Percentiles rank a stretch among this genome's conserved stretches.
These are phyloP conservation scores for Omphaloscelis lunosa DNA, from an alignment of 2,888 invertebrate genomes.

Conservation along the genomic window DNA sequence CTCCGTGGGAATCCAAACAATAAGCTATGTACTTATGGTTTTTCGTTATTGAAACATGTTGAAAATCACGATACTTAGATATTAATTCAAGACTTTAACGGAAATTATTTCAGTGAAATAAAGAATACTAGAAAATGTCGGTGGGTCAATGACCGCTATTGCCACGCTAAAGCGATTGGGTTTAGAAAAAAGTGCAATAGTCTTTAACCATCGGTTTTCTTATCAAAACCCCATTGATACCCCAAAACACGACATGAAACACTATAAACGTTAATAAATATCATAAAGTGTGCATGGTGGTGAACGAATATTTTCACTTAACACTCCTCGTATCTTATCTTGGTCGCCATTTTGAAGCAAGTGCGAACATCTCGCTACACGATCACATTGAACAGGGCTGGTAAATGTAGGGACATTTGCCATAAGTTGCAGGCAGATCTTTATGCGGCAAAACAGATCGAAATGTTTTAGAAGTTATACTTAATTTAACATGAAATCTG, in stretches of 20 bases:
- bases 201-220: background rate
- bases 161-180: background rate
- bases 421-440: background rate
- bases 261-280: conserved; percentile 48
- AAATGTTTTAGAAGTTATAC: too few species aligned
- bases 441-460: background rate
- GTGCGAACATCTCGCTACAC: conserved; percentile 61
- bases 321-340: conserved; percentile 72
- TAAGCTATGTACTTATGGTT: too few species aligned
- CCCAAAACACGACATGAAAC: conserved; percentile 7
- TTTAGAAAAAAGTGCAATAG: background rate
- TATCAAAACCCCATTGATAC: conserved; percentile 9
- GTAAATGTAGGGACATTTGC: conserved; percentile 12
- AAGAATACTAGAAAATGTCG: background rate
- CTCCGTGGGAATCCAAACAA: too few species aligned
- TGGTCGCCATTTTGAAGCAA: conserved; percentile 66
- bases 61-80: too few species aligned
- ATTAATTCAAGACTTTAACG: background rate
- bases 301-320: conserved; percentile 71
- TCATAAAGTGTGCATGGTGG: conserved; percentile 41
- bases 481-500: too few species aligned
- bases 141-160: background rate
- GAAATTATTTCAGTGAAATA: background rate
- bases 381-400: conserved; percentile 55
- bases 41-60: too few species aligned